phyloP scores from a whole-genome alignment of 2,888 invertebrate species.

The Cinara cedri region DNA sequence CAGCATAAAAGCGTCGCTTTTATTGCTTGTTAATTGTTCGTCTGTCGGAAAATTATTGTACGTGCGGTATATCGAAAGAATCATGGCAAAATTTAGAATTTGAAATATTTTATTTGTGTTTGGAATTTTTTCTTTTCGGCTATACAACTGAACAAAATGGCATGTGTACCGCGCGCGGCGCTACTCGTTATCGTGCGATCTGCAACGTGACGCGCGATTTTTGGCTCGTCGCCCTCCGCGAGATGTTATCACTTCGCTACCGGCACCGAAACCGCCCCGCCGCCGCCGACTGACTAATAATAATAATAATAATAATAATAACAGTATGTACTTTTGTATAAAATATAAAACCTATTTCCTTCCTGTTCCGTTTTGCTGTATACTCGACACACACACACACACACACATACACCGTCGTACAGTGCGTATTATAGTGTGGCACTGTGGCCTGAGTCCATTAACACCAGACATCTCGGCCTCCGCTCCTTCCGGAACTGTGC shows the following conservation, averaged over 20 bases:
- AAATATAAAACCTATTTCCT: slow-evolving; percentile 5
- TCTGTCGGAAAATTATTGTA: too few relatives aligned
- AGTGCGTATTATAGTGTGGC: not conserved
- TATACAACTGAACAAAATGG: too few relatives aligned
- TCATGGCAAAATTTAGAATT: too few relatives aligned
- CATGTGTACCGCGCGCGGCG: not conserved
- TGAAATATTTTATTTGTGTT: too few relatives aligned
- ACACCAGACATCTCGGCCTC: slow-evolving; percentile 24
- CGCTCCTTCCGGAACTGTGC: slow-evolving; percentile 7
- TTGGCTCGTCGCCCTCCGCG: slow-evolving; percentile 28
- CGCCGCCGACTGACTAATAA: not conserved
- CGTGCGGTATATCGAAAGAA: too few relatives aligned
- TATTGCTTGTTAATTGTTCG: too few relatives aligned
- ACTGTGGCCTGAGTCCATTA: slow-evolving; percentile 6
- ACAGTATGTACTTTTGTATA: too few relatives aligned
- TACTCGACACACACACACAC: too few relatives aligned
- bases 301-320: slow-evolving; percentile 20
- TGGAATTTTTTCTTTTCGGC: too few relatives aligned
- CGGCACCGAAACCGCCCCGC: not conserved
- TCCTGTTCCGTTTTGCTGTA: slow-evolving; percentile 1
- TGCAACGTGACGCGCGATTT: not conserved
- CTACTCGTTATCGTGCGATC: not conserved
- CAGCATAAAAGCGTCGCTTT: too few relatives aligned
- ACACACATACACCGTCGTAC: too few relatives aligned
- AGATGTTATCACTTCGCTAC: slow-evolving; percentile 4